These are phyloP conservation scores for Dasysyrphus albostriatus DNA, from an alignment of 2,888 invertebrate species.

Conservation along the genomic window DNA sequence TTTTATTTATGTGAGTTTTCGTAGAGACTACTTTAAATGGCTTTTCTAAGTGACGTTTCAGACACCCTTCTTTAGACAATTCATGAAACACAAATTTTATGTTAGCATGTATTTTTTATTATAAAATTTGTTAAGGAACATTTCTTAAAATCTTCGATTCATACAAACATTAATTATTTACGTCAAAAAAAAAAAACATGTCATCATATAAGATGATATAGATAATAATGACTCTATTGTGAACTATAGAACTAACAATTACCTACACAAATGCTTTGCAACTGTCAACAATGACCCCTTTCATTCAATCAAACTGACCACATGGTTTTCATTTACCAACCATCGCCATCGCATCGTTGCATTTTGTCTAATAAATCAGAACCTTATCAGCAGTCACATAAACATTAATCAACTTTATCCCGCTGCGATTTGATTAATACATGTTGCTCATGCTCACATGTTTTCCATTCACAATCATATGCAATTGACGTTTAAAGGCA, in stretches of 20 bases:
- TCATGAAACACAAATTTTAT: too few relatives aligned
- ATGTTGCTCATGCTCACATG: slow-evolving; percentile 21
- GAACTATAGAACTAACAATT: not conserved
- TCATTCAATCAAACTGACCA: slow-evolving; percentile 52
- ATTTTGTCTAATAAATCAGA: slow-evolving; percentile 67
- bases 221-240: not conserved
- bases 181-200: not conserved
- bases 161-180: not conserved
- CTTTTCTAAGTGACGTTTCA: too few relatives aligned
- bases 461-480: slow-evolving; percentile 8
- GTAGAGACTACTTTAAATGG: too few relatives aligned
- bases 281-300: slow-evolving; percentile 37
- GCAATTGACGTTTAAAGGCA: slow-evolving; percentile 39
- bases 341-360: slow-evolving; percentile 14
- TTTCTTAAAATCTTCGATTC: not conserved
- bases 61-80: too few relatives aligned
- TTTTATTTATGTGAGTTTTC: too few relatives aligned
- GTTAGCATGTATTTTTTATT: too few relatives aligned
- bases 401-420: slow-evolving; percentile 59
- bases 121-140: too few relatives aligned
- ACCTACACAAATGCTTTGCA: slow-evolving; percentile 18
- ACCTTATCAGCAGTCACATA: slow-evolving; percentile 54
- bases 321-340: slow-evolving; percentile 16
- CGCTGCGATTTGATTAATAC: slow-evolving; percentile 56
- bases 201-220: not conserved